phyloP scores from a whole-genome alignment of 2,888 invertebrate genomes.

The Hydriomena furcata region DNA sequence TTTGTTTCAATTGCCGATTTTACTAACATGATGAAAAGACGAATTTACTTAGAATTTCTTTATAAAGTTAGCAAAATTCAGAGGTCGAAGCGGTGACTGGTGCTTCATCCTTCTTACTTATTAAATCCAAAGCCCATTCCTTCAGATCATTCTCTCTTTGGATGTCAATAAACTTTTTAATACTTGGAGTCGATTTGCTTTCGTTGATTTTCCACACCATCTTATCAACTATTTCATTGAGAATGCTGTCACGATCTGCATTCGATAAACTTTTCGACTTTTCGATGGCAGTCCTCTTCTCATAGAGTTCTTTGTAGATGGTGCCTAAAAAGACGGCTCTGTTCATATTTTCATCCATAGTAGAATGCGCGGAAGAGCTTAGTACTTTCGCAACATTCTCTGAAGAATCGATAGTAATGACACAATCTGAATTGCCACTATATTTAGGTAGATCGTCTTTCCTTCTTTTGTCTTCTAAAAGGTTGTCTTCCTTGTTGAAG shows the following conservation, averaged over 20 bases:
- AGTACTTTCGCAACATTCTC: conserved; percentile 1
- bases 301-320: conserved; percentile 32
- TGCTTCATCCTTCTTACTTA: conserved; percentile 1
- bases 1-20: too few species aligned
- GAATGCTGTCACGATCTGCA: conserved; percentile 18
- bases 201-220: conserved; percentile 27
- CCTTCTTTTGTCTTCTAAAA: conserved; percentile 27
- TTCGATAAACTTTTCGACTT: conserved; percentile 24
- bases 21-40: too few species aligned
- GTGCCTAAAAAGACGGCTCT: conserved; percentile 31
- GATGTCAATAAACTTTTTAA: conserved; percentile 15
- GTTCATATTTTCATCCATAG: conserved; percentile 15
- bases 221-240: conserved; percentile 26
- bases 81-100: conserved; percentile 1
- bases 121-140: conserved; percentile 19
- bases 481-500: conserved; percentile 47
- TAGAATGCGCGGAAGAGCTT: neutral
- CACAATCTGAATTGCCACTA: neutral
- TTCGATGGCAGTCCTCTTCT: conserved; percentile 8
- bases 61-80: neutral
- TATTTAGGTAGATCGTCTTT: conserved; percentile 9
- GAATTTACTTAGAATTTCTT: neutral
- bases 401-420: conserved; percentile 1
- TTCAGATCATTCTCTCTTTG: conserved; percentile 20
- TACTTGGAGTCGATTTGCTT: conserved; percentile 30